Evolutionary conservation across 2,797 vertebrate genomes (phyloP).

Genomic region (Coregonus ussuriensis): DNA sequence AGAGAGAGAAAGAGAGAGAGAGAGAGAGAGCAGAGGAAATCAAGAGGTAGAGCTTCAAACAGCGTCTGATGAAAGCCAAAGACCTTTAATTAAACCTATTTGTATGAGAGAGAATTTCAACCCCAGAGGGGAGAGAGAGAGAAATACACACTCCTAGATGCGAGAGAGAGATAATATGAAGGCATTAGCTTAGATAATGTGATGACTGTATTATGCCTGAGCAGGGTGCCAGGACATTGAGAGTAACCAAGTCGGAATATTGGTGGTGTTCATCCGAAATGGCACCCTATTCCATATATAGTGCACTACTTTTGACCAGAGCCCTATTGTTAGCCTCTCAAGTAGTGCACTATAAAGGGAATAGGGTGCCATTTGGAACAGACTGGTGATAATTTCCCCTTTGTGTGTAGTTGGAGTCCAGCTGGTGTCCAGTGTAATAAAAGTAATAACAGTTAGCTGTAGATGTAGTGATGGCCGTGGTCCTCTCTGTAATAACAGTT

Average conservation of each 20-base stretch:
- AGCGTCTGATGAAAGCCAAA: conserved; percentile 75
- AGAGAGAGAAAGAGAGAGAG: not conserved
- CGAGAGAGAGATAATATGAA: conserved; percentile 45
- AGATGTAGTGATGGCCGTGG: conserved; percentile 44
- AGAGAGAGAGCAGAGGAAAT: conserved; percentile 34
- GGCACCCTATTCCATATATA: not conserved
- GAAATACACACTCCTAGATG: conserved; percentile 52
- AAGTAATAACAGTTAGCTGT: conserved; percentile 58
- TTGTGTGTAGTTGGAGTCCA: conserved; percentile 54
- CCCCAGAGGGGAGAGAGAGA: conserved; percentile 48
- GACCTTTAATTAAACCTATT: conserved; percentile 80
- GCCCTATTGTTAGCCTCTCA: not conserved
- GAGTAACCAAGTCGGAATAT: conserved; percentile 53
- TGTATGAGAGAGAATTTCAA: conserved; percentile 67
- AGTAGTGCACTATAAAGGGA: not conserved
- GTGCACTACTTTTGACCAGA: not conserved
- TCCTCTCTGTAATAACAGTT: conserved; percentile 26
- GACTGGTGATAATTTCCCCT: conserved; percentile 48
- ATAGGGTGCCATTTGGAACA: not conserved
- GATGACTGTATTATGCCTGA: conserved; percentile 48
- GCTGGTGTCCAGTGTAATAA: conserved; percentile 62
- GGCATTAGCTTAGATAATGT: conserved; percentile 59
- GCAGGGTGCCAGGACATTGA: conserved; percentile 30
- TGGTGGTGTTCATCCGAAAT: conserved; percentile 14
- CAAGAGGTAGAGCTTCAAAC: conserved; percentile 77